Base-by-base conservation (phyloP, 2,888 invertebrate species). In the Drosophila borealis region DNA sequence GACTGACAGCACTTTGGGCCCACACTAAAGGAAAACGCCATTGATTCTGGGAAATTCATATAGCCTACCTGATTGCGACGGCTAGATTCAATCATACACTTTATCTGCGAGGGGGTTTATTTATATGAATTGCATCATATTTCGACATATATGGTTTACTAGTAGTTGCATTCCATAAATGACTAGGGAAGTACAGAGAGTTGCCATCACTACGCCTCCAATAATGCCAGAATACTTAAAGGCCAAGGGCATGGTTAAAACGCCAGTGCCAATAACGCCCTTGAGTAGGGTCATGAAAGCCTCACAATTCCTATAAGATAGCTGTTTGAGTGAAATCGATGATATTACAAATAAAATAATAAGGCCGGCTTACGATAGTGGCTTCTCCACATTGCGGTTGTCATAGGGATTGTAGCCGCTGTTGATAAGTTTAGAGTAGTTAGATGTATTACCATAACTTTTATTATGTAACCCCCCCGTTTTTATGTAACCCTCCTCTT, bases 241-340 rank as follows among this genome's bases (percentile, higher is more conserved):
- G n/a, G 72, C 83, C 46, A 81, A 10, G 0, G 89, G 89, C 57
- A 89, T 42, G 4, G 89, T 63, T 19, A 89, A 50, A 8, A 72
- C 56, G 0, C 83, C 83, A 0, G 70, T 69, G 1, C 89, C 88
- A 8, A 81, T 4, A 0, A 81, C 73, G 19, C 68, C 63, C 13
- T 81, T 83, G 0, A 83, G 4, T 1, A 83, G 17, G 0, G 68
- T 67, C 1, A 87, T 5, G 11, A 83, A 46, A 0, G 81, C 74
- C 5, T 74, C 78, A 2, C n/a, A 44, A 6, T 66, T 74, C 0
- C 79, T 81, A 33, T 29, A 2, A 25, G 34, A 1, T 3, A 34
- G 19, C n/a, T 4, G 1, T 19, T 14, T 50, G 2, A 14, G 29
- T 8, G 29, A 8, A 29, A 29, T 8, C 29, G 29, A 29, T 29